Conservation (phyloP, 2,888 invertebrate species). For the Idaea straminata region DNA sequence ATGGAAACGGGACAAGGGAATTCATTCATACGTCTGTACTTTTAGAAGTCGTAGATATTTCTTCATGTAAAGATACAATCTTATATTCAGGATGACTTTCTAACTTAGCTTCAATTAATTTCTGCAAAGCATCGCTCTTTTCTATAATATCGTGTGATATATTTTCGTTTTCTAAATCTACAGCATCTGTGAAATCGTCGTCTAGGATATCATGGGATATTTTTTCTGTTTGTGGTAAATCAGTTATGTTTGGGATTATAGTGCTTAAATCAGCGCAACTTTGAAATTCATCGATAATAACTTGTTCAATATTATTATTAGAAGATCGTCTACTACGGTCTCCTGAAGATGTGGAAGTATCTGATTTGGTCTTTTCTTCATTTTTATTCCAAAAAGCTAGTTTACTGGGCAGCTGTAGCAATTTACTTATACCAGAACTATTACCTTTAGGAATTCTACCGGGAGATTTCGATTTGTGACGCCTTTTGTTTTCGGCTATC, state of each 20-base stretch:
- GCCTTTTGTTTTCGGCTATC: conserved; percentile 51
- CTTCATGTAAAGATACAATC: conserved; percentile 59
- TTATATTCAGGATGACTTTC: conserved; percentile 72
- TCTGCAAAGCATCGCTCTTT: conserved; percentile 67
- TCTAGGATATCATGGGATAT: conserved; percentile 9
- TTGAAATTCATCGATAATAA: conserved; percentile 50
- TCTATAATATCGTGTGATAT: conserved; percentile 58
- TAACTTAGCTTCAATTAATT: conserved; percentile 67
- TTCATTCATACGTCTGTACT: conserved; percentile 69
- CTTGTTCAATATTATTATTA: conserved; percentile 39
- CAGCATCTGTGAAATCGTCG: conserved; percentile 43
- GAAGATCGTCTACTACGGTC: conserved; percentile 61
- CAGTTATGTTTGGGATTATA: conserved; percentile 20
- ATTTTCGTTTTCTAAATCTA: conserved; percentile 44
- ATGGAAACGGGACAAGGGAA: conserved; percentile 42
- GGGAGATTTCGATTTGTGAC: conserved; percentile 66
- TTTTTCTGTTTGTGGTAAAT: conserved; percentile 35
- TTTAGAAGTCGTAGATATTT: conserved; percentile 60
- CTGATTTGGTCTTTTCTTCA: conserved; percentile 57
- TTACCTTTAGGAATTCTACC: conserved; percentile 48
- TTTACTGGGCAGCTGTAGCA: conserved; percentile 79
- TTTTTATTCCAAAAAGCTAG: conserved; percentile 78
- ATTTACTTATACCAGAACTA: conserved; percentile 60
- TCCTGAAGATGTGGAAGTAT: conserved; percentile 53
- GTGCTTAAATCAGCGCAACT: conserved; percentile 46